Evolutionary conservation across 2,888 invertebrate species (phyloP), one percentile per base, ranked within the genome.

Genomic region (Lamellibrachia satsuma): DNA sequence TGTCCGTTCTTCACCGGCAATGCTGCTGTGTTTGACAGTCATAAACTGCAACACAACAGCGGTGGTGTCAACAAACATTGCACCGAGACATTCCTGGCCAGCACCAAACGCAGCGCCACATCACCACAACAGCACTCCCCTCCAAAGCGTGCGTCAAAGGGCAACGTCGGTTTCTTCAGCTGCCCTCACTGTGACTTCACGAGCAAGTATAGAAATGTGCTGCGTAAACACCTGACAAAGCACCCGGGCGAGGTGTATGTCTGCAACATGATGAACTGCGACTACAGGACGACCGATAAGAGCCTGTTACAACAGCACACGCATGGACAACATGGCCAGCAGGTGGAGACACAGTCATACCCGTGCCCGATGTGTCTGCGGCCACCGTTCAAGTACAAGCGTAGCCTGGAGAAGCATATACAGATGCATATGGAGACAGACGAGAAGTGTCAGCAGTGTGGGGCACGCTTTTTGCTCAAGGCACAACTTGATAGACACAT

Each of bases 361-460:
- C 52, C 39, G n/a, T 93, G 93, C 52, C 93, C 93, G 8, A 57
- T 93, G 52, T 93, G 93, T 90, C 39, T 91, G 6, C 91, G 93
- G 90, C 92, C 93, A 8, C 93, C 93, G 22, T 93, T 93, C 90
- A 75, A 91, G 8, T 93, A 93, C 90, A 75, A 92, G 60, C 91
- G 92, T 22, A 93, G 93, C 90, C 93, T 93, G 52, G 93, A 93
- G 52, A 93, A 93, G 92, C 93, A 93, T 90, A 92, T 93, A 52
- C 90, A 91, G 15, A 93, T 93, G 93, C 93, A 93, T 90, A 91
- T 91, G 51, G 90, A 90, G 57, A 93, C 90, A 11, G 75, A 60
- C 6, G 91, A 93, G 52, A 51, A 52, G 7, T 93, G 93, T 52
- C 93, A 92, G 27, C 60, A 92, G 91, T 93, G 93, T 92, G 52